Conservation (phyloP, 1,140 invertebrate genomes). For the Cydia fagiglandana region DNA sequence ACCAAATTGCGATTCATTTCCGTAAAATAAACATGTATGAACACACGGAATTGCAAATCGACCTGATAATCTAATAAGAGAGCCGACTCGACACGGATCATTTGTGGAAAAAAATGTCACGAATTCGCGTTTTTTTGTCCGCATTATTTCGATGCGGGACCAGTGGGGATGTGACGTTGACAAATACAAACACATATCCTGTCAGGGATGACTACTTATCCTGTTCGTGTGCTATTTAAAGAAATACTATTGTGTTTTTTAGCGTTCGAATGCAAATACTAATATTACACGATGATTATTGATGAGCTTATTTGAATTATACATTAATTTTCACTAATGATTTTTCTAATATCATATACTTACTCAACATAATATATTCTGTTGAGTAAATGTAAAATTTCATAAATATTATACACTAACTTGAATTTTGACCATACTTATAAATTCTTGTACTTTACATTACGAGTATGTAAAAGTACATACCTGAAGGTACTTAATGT, state of each 20-base stretch:
- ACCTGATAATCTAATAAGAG: constrained; percentile 77
- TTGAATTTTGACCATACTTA: no score
- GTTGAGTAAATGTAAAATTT: no score
- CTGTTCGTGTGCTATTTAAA: constrained; percentile 61
- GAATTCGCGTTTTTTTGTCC: constrained; percentile 54
- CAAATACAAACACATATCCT: constrained; percentile 74
- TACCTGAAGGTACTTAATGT: no score
- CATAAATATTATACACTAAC: no score
- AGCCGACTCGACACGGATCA: constrained; percentile 67
- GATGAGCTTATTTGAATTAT: no score
- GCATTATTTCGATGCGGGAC: constrained; percentile 42
- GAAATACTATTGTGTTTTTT: constrained; percentile 66
- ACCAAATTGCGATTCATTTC: constrained; percentile 75
- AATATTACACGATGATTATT: not conserved
- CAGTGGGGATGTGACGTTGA: constrained; percentile 69
- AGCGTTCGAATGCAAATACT: constrained; percentile 53
- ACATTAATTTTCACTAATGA: no score
- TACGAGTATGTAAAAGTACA: no score
- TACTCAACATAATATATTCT: no score
- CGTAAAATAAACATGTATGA: constrained; percentile 76
- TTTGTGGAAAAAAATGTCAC: constrained; percentile 72
- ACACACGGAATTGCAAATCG: constrained; percentile 74
- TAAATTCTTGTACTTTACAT: no score
- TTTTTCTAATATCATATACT: no score
- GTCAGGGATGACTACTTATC: constrained; percentile 48